Evolutionary conservation across 2,888 invertebrate species (phyloP).

Genomic region (Limnephilus auricula): DNA sequence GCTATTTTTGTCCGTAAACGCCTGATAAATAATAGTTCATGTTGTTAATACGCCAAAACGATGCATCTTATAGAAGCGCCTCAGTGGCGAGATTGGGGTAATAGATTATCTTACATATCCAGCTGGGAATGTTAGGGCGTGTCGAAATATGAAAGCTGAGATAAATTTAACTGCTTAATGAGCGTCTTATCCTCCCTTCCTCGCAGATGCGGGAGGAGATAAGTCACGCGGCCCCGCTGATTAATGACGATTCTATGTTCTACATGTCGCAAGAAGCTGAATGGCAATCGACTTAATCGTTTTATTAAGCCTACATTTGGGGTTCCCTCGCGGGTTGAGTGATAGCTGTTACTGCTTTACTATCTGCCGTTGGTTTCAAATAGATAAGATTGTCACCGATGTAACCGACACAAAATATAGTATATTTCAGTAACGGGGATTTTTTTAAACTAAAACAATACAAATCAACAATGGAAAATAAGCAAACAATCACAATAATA

Average conservation of each 20-base stretch:
- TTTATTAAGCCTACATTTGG: conserved; percentile 58
- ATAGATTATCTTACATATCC: conserved; percentile 25
- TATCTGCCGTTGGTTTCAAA: neutral
- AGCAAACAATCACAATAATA: too few relatives aligned
- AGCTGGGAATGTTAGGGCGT: conserved; percentile 58
- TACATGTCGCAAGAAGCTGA: conserved; percentile 56
- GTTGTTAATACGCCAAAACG: too few relatives aligned
- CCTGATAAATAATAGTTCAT: neutral
- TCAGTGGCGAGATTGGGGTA: neutral
- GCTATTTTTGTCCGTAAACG: neutral
- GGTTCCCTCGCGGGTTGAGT: conserved; percentile 45
- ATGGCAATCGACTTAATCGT: conserved; percentile 59
- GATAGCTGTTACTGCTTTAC: conserved; percentile 14
- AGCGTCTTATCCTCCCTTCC: conserved; percentile 63
- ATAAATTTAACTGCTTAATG: conserved; percentile 66
- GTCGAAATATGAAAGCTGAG: conserved; percentile 64
- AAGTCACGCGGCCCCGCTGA: conserved; percentile 64
- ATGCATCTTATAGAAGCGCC: neutral
- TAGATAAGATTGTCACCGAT: neutral
- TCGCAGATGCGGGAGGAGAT: conserved; percentile 59
- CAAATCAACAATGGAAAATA: too few relatives aligned
- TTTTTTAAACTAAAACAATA: neutral
- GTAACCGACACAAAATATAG: neutral
- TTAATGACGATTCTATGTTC: conserved; percentile 65
- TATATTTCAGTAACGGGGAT: neutral